Evolutionary conservation across 2,888 invertebrate genomes (phyloP), one percentile per base, ranked within the genome.

Genomic region (Arenicola marina): DNA sequence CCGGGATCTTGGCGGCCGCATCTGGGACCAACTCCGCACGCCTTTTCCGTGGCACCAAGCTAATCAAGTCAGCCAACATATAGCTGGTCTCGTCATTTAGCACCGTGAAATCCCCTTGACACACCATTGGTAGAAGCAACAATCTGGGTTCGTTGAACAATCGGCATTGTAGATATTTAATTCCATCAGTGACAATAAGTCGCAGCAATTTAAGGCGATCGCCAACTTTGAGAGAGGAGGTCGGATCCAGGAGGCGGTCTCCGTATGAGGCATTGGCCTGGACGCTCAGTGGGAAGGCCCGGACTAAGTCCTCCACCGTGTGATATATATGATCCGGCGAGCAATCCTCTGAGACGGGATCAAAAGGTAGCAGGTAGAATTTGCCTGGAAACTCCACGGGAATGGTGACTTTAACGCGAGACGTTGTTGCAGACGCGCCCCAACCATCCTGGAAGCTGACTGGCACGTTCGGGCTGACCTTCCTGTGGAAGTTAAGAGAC

Each of bases 281-380:
- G 11, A 59, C 61, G 45, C 59, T 63, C 11, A 65, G 54, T 18
- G 67, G 69, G 38, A 69, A 69, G 21, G 67, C 58, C 26, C 63
- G 38, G 11, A 68, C 43, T 11, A 69, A 38, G 34, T 69, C 67
- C 46, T 57, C 59, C n/a, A 63, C 65, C 15, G 63, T 65, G 4
- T 4, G 57, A 32, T 60, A 69, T 2, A 69, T 59, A 53, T 69
- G 69, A 34, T 66, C 68, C 11, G 33, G 26, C 4, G 61, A 59
- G 4, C 28, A 51, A 45, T 65, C 62, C 11, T 59, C 65, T 33
- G 51, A 48, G 21, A 43, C 57, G 15, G 69, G 69, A 38, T 69
- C 69, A 56, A 44, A 69, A n/a, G 67, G 65, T 44, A 68, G 45
- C n/a, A 65, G 38, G 15, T 21, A 32, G 43, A 69, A 69, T 32